phyloP scores from a whole-genome alignment of 1,140 invertebrate species.

The Macrosteles quadrilineatus region DNA sequence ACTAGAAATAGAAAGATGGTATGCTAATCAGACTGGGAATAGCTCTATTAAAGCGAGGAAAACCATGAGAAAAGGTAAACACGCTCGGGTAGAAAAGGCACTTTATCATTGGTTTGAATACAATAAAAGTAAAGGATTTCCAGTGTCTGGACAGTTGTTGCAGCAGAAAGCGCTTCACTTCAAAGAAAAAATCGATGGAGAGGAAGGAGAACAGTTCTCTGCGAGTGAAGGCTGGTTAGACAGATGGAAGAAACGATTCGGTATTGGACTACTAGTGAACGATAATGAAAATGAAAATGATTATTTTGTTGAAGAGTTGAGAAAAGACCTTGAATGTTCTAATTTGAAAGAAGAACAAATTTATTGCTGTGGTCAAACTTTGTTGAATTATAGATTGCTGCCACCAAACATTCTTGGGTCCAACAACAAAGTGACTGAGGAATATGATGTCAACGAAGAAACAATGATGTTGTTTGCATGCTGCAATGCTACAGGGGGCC shows the following conservation, averaged over 20 bases:
- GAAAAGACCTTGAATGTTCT: not conserved
- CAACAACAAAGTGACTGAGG: not conserved
- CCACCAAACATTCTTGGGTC: not conserved
- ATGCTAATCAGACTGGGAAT: not conserved
- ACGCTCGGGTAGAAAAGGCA: not conserved
- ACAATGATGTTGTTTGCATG: not conserved
- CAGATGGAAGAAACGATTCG: conserved; percentile 41
- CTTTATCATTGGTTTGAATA: not conserved
- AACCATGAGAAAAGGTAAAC: conserved; percentile 10
- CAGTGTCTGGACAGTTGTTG: not conserved
- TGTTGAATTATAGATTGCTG: not conserved
- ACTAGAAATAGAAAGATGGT: conserved; percentile 18
- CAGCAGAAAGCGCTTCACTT: conserved; percentile 12
- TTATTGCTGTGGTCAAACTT: not conserved
- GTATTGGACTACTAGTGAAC: conserved; percentile 30
- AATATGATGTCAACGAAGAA: not conserved
- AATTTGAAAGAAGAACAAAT: not conserved
- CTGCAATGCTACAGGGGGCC: not conserved
- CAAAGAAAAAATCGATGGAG: conserved; percentile 15
- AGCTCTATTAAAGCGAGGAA: conserved; percentile 1
- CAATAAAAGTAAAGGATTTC: conserved; percentile 7
- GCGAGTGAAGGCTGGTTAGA: conserved; percentile 43
- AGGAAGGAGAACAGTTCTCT: conserved; percentile 38
- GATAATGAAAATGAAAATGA: not conserved
- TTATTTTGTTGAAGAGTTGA: not conserved